These are phyloP conservation scores for Orchesella cincta DNA, from an alignment of 1,140 invertebrate species.

Conservation along the genomic window DNA sequence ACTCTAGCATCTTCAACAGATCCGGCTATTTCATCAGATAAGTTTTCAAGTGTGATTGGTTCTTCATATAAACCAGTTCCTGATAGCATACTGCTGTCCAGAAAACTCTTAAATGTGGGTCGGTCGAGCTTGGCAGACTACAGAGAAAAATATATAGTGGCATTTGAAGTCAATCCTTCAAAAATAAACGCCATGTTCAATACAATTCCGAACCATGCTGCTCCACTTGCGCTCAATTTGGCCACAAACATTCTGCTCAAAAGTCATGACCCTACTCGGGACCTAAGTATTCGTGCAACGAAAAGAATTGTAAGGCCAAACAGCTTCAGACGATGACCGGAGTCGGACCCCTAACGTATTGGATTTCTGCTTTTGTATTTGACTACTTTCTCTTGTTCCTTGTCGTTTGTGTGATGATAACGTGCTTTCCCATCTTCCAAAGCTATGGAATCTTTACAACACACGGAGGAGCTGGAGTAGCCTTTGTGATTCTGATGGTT, in stretches of 20 bases:
- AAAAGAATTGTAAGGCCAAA: slow-evolving; percentile 63
- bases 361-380: slow-evolving; percentile 57
- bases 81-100: no score
- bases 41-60: no score
- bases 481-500: slow-evolving; percentile 23
- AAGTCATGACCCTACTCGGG: slow-evolving; percentile 64
- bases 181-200: slow-evolving; percentile 57
- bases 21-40: no score
- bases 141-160: slow-evolving; percentile 46
- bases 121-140: slow-evolving; percentile 32
- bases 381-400: slow-evolving; percentile 41
- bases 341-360: slow-evolving; percentile 70
- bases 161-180: slow-evolving; percentile 37
- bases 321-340: slow-evolving; percentile 76
- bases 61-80: no score
- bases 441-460: slow-evolving; percentile 23
- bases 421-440: slow-evolving; percentile 41
- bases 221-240: slow-evolving; percentile 64
- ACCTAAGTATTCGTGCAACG: slow-evolving; percentile 50
- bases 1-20: slow-evolving; percentile 29
- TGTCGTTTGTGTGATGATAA: slow-evolving; percentile 42
- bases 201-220: slow-evolving; percentile 66
- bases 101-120: no score
- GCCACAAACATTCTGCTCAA: slow-evolving; percentile 64
- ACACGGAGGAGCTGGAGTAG: slow-evolving; percentile 32